phyloP scores from a whole-genome alignment of 2,113 vertebrate genomes.

The Toxotes chatareus region DNA sequence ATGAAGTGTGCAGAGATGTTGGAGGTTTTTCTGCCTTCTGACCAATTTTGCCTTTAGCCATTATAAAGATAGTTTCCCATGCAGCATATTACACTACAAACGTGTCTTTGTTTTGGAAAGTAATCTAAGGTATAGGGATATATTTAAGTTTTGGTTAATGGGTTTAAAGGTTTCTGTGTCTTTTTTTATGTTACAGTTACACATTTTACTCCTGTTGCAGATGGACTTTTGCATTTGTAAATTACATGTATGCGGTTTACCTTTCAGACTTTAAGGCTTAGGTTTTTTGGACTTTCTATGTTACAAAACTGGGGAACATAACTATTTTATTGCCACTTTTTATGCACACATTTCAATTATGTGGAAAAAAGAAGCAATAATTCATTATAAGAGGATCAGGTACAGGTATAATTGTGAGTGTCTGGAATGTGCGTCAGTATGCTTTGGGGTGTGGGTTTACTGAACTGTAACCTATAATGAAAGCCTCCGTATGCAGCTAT shows the following conservation, averaged over 20 bases:
- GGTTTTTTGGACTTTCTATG: constrained; percentile 6
- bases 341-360: constrained; percentile 4
- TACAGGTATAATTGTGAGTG: neutral
- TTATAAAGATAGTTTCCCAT: neutral
- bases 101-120: neutral
- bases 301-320: neutral
- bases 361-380: constrained; percentile 8
- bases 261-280: neutral
- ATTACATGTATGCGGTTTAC: constrained; percentile 44
- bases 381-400: constrained; percentile 10
- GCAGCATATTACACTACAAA: neutral
- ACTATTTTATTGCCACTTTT: constrained; percentile 5
- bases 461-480: constrained; percentile 30
- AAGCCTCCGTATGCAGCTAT: constrained; percentile 40
- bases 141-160: constrained; percentile 18
- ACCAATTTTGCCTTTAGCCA: constrained; percentile 10
- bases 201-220: constrained; percentile 30
- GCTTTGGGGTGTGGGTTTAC: constrained; percentile 29
- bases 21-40: neutral
- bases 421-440: constrained; percentile 25
- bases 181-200: constrained; percentile 37
- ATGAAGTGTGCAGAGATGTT: constrained; percentile 9
- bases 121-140: neutral
- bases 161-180: constrained; percentile 21
- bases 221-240: constrained; percentile 25